Percentiles rank a stretch among this genome's conserved stretches.
phyloP scores from a whole-genome alignment of 2,113 vertebrate species.

The Elephantulus edwardii region DNA sequence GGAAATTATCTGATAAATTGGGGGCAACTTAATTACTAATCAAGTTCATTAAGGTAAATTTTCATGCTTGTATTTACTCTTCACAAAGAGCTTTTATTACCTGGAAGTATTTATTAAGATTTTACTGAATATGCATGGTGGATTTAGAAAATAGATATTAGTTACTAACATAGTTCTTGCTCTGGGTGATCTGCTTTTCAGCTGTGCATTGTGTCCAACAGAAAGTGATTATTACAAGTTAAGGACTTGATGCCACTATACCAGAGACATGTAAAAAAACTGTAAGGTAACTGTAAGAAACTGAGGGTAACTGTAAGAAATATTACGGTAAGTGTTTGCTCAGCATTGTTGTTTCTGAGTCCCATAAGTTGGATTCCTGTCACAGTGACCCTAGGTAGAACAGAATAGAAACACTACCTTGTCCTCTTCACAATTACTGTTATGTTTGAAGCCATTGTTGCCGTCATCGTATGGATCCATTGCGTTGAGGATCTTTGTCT shows the following conservation, averaged over 20 bases:
- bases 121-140: not conserved
- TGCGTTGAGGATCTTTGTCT: no score
- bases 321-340: not conserved
- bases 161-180: not conserved
- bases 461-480: no score
- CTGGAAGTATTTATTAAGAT: not conserved
- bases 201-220: not conserved
- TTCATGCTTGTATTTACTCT: conserved; percentile 6
- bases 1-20: not conserved
- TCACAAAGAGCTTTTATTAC: not conserved
- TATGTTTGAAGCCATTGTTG: no score
- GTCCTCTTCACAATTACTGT: no score
- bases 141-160: conserved; percentile 6
- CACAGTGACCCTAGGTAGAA: no score
- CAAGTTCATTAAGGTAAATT: not conserved
- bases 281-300: not conserved
- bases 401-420: no score
- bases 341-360: not conserved
- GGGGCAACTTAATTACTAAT: not conserved
- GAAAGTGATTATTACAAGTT: not conserved
- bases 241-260: not conserved
- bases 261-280: not conserved
- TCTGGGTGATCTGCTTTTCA: not conserved
- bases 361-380: no score
- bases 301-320: not conserved